Evolutionary conservation across 2,113 vertebrate species (phyloP).

Genomic region (Zapus hudsonius): DNA sequence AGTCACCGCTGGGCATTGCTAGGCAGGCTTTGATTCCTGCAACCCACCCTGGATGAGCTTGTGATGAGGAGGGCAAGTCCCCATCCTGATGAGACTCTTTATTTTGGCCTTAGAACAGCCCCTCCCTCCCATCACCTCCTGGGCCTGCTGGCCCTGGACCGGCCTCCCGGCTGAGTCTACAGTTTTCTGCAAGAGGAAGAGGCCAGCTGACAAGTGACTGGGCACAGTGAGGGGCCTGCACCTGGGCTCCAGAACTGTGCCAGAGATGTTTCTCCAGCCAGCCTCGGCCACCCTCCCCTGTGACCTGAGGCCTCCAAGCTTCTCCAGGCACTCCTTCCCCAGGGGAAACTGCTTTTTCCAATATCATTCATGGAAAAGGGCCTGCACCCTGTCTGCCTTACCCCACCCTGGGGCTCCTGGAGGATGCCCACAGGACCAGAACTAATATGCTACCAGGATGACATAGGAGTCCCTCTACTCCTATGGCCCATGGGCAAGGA

Average conservation of each 20-base stretch:
- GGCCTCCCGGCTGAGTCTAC: neutral
- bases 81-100: neutral
- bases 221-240: fast-evolving
- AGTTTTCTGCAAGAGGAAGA: neutral
- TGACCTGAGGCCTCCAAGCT: neutral
- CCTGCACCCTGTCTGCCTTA: neutral
- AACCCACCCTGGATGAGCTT: too few species aligned
- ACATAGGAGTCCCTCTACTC: neutral
- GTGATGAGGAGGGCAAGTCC: too few species aligned
- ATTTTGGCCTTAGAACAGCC: neutral
- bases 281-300: too few species aligned
- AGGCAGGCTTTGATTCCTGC: too few species aligned
- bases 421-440: neutral
- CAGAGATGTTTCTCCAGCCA: neutral
- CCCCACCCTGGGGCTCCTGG: neutral
- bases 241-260: neutral
- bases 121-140: neutral
- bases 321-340: too few species aligned
- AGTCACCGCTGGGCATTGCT: too few species aligned
- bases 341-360: neutral
- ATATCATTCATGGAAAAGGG: neutral
- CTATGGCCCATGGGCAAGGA: neutral
- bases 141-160: neutral
- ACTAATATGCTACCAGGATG: fast-evolving
- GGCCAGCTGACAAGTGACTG: neutral